A percentile compares a stretch with the other conserved stretches of the same genome.
phyloP scores from a whole-genome alignment of 2,888 invertebrate genomes.

The Hydraecia micacea region DNA sequence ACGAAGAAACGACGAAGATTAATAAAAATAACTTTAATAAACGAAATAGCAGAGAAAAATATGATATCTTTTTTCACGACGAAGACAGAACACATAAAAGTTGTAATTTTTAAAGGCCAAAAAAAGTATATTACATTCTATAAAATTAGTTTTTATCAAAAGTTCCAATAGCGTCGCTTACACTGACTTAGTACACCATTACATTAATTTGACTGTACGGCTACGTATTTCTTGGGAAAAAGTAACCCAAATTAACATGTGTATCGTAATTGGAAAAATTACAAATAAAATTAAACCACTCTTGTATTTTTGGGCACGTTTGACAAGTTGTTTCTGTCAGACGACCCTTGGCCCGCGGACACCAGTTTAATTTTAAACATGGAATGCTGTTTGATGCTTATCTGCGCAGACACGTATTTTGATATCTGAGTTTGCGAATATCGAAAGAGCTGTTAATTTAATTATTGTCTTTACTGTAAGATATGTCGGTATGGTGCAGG shows the following conservation, averaged over 20 bases:
- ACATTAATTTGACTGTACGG: background rate
- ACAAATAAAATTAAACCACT: background rate
- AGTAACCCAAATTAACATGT: background rate
- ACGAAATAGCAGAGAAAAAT: too few relatives aligned
- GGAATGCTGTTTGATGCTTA: constrained; percentile 24
- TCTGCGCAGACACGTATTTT: background rate
- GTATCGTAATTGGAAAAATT: background rate
- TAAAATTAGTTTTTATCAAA: too few relatives aligned
- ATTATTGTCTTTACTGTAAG: background rate
- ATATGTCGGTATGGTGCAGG: background rate
- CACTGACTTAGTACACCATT: too few relatives aligned
- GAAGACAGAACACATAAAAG: too few relatives aligned
- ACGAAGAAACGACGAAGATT: too few relatives aligned
- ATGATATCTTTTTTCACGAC: too few relatives aligned
- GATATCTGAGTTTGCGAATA: background rate
- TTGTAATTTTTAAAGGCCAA: too few relatives aligned
- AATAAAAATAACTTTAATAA: too few relatives aligned
- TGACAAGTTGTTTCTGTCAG: constrained; percentile 11
- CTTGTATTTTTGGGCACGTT: constrained; percentile 8
- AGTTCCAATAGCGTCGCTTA: too few relatives aligned
- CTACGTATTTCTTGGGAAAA: background rate
- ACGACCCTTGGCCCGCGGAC: background rate
- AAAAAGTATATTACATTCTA: too few relatives aligned
- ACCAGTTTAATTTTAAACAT: constrained; percentile 19
- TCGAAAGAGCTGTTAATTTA: background rate